Percentiles rank a stretch among this genome's conserved stretches.
Conservation (phyloP, 2,797 vertebrate species). For the Pantherophis alleghaniensis region DNA sequence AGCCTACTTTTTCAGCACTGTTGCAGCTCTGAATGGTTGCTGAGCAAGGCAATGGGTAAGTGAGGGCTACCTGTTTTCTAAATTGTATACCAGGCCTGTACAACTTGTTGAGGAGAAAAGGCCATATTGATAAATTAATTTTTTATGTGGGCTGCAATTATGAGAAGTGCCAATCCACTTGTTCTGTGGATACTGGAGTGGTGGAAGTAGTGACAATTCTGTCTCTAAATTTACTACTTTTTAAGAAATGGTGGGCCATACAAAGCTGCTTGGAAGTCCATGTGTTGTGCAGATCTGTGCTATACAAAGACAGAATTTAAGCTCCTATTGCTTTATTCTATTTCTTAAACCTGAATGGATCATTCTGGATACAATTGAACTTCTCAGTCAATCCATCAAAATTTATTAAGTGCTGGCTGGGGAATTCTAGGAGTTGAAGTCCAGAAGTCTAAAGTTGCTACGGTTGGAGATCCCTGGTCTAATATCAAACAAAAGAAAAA, state of each 20-base stretch:
- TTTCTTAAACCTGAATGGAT: neutral
- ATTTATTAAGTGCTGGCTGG: neutral
- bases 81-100: neutral
- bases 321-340: neutral
- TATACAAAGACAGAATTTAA: neutral
- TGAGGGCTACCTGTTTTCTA: neutral
- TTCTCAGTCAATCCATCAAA: conserved; percentile 18
- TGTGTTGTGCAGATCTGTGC: neutral
- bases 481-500: neutral
- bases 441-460: neutral
- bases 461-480: neutral
- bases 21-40: neutral
- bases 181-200: neutral
- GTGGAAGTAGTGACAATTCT: neutral
- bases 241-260: neutral
- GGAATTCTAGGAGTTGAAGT: neutral
- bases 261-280: neutral
- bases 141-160: neutral
- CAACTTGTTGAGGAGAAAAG: neutral
- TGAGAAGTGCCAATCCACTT: neutral
- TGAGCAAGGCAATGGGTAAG: neutral
- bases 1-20: neutral
- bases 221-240: neutral
- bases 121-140: neutral
- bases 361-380: neutral